Evolutionary conservation across 2,888 invertebrate species (phyloP).

Genomic region (Microdon myrmicae): DNA sequence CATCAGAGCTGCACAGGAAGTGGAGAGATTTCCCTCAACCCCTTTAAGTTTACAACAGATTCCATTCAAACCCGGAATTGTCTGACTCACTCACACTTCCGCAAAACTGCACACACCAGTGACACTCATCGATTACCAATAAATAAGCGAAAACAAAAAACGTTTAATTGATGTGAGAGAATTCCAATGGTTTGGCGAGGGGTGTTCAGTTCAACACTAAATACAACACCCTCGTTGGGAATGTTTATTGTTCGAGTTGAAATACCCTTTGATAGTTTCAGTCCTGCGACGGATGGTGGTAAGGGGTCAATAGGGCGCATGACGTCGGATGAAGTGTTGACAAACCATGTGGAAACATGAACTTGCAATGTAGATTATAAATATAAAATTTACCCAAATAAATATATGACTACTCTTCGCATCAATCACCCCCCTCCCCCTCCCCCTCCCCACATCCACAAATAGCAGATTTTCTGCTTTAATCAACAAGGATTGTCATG

Average conservation of each 20-base stretch:
- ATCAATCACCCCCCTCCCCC: background rate
- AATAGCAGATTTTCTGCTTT: background rate
- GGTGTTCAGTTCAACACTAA: too few species aligned
- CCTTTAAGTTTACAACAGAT: constrained; percentile 22
- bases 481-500: background rate
- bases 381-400: constrained; percentile 3
- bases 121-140: constrained; percentile 45
- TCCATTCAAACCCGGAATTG: constrained; percentile 27
- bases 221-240: constrained; percentile 14
- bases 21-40: constrained; percentile 35
- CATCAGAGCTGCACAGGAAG: constrained; percentile 20
- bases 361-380: constrained; percentile 6
- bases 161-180: background rate
- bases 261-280: too few species aligned
- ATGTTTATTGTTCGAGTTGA: too few species aligned
- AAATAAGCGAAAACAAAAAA: constrained; percentile 7
- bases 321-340: constrained; percentile 18
- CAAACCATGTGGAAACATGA: constrained; percentile 5
- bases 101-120: constrained; percentile 16
- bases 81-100: constrained; percentile 19
- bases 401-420: background rate
- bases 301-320: constrained; percentile 37
- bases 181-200: constrained; percentile 1
- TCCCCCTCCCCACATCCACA: background rate
- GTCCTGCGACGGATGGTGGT: background rate